These are phyloP conservation scores for Chymomyza procnemis DNA, from an alignment of 2,888 invertebrate species.

Conservation along the genomic window DNA sequence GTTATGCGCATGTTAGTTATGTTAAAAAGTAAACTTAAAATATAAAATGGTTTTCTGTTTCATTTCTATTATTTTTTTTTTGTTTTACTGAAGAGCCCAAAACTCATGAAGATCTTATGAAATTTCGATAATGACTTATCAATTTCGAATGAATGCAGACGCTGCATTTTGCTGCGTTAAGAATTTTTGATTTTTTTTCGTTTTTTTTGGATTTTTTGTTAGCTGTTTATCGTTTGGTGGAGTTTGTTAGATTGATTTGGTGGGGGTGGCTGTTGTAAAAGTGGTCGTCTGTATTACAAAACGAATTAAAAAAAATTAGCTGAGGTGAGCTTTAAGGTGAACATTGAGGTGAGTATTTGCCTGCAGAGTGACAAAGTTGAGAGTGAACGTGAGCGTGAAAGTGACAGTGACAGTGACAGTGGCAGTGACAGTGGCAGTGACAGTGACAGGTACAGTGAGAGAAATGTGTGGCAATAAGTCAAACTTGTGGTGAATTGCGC, in stretches of 20 bases:
- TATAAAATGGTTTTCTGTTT: neutral
- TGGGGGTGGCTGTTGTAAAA: conserved; percentile 29
- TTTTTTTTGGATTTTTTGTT: conserved; percentile 28
- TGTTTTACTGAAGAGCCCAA: too few relatives aligned
- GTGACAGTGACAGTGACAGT: conserved; percentile 7
- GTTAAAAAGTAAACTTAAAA: conserved; percentile 43
- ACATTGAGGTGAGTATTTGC: conserved; percentile 26
- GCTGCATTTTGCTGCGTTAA: conserved; percentile 23
- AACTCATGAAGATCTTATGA: conserved; percentile 56
- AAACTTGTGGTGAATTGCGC: neutral
- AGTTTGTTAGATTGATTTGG: conserved; percentile 14
- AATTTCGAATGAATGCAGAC: conserved; percentile 47
- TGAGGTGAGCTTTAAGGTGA: conserved; percentile 27
- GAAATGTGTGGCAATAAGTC: neutral
- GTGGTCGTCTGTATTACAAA: neutral
- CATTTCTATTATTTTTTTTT: too few relatives aligned
- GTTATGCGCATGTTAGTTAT: conserved; percentile 7
- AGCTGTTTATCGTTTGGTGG: conserved; percentile 7
- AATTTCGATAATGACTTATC: conserved; percentile 76
- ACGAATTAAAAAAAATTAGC: conserved; percentile 1
- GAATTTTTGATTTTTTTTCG: too few relatives aligned
- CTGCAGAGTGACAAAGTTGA: conserved; percentile 40
- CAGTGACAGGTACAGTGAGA: conserved; percentile 4
- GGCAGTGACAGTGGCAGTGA: conserved; percentile 7
- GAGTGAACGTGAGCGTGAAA: conserved; percentile 42